These are phyloP conservation scores for Ancistrus triradiatus DNA, from an alignment of 2,113 vertebrate genomes.

Conservation along the genomic window DNA sequence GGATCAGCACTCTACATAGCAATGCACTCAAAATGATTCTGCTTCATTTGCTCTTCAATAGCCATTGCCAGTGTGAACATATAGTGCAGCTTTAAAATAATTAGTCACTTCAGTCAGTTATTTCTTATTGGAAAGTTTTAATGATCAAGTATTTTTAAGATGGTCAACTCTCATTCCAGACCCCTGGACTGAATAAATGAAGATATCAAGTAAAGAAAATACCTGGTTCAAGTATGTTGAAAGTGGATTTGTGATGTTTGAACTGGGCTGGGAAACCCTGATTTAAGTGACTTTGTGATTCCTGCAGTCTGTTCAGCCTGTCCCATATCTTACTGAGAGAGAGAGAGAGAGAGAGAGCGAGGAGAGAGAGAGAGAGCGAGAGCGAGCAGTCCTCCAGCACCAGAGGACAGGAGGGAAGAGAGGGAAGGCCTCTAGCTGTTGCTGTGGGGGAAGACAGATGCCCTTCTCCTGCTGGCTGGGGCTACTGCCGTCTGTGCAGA, in stretches of 20 bases:
- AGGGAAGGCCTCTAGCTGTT: slow-evolving; percentile 53
- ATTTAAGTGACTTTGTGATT: background rate
- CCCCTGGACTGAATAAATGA: too few relatives aligned
- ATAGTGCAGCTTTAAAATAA: too few relatives aligned
- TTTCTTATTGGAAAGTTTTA: too few relatives aligned
- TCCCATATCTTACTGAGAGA: slow-evolving; percentile 22
- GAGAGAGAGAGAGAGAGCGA: slow-evolving; percentile 7
- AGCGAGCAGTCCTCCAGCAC: slow-evolving; percentile 9
- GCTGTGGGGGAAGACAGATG: slow-evolving; percentile 61
- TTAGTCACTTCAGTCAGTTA: too few relatives aligned
- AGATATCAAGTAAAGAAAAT: too few relatives aligned
- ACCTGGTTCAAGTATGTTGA: background rate
- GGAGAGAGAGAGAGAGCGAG: slow-evolving; percentile 5
- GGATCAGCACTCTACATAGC: too few relatives aligned
- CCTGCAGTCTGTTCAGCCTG: slow-evolving; percentile 20
- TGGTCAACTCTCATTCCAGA: too few relatives aligned
- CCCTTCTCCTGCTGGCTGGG: slow-evolving; percentile 67
- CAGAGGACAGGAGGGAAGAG: slow-evolving; percentile 17
- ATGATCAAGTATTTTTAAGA: too few relatives aligned
- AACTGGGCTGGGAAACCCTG: background rate
- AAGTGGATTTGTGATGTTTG: background rate
- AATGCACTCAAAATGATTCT: too few relatives aligned
- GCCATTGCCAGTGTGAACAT: too few relatives aligned
- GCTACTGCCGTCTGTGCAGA: slow-evolving; percentile 55
- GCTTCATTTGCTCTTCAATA: too few relatives aligned